phyloP scores from a whole-genome alignment of 2,113 vertebrate species.

The Gila orcuttii region DNA sequence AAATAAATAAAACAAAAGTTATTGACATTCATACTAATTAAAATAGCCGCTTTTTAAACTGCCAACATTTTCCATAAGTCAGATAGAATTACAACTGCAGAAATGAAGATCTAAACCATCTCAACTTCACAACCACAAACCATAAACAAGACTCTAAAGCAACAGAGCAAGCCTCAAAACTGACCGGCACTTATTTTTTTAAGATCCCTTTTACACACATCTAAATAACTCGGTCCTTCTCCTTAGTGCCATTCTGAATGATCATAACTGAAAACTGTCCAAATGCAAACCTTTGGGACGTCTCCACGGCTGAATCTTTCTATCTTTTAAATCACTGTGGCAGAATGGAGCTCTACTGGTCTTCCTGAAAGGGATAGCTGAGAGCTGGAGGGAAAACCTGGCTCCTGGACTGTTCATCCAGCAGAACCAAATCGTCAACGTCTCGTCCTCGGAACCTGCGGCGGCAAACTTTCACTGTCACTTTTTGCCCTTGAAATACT shows the following conservation, averaged over 20 bases:
- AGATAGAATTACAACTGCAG: background rate
- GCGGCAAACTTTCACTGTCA: slow-evolving; percentile 90
- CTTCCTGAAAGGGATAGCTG: slow-evolving; percentile 83
- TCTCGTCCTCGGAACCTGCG: slow-evolving; percentile 88
- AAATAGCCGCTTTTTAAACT: slow-evolving; percentile 4
- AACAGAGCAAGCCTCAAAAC: background rate
- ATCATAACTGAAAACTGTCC: background rate
- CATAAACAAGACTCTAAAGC: background rate
- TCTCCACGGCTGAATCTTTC: background rate
- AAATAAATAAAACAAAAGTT: slow-evolving; percentile 32
- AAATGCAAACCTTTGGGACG: background rate
- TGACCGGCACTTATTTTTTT: background rate
- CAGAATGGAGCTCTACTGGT: slow-evolving; percentile 53
- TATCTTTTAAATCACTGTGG: background rate
- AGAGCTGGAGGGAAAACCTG: slow-evolving; percentile 91
- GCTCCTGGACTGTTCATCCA: slow-evolving; percentile 89
- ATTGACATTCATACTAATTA: background rate
- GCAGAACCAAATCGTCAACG: slow-evolving; percentile 90
- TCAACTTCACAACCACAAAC: background rate
- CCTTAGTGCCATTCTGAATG: background rate
- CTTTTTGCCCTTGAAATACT: slow-evolving; percentile 93
- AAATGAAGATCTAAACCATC: slow-evolving; percentile 3
- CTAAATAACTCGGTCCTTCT: background rate
- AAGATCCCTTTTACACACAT: background rate
- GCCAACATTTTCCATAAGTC: background rate